Conservation (phyloP, 2,888 invertebrate genomes). For the Amphipoea oculea region DNA sequence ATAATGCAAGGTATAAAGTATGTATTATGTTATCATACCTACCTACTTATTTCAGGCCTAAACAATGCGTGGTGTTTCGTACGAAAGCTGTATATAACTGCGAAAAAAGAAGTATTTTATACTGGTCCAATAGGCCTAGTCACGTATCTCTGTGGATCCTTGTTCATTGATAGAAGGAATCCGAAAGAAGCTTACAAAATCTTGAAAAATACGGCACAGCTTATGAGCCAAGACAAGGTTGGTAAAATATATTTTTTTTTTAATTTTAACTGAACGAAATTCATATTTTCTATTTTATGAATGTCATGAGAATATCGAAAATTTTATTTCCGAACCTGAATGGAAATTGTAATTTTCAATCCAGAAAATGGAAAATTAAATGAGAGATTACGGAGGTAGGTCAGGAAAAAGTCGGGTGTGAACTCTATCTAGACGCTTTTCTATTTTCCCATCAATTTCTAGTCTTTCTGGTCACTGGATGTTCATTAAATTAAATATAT, state of each 20-base stretch:
- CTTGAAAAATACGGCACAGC: not conserved
- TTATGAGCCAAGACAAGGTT: conserved; percentile 38
- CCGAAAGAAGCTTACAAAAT: conserved; percentile 31
- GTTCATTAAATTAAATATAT: not conserved
- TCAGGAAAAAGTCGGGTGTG: not conserved
- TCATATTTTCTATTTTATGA: not conserved
- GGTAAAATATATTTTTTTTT: conserved; percentile 7
- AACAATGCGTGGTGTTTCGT: conserved; percentile 87
- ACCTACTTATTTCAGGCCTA: conserved; percentile 80
- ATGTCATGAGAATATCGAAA: not conserved
- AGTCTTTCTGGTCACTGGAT: not conserved
- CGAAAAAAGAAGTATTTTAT: conserved; percentile 90
- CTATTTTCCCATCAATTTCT: not conserved
- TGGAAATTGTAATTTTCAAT: not conserved
- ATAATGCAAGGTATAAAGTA: not conserved
- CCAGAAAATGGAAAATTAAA: not conserved
- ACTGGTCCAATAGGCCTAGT: conserved; percentile 89
- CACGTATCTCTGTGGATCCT: conserved; percentile 89
- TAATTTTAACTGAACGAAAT: not conserved
- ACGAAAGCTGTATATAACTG: conserved; percentile 87
- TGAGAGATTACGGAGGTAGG: not conserved
- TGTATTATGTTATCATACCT: not conserved
- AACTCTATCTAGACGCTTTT: not conserved
- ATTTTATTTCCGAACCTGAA: not conserved
- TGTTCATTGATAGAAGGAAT: conserved; percentile 88